These are phyloP conservation scores for Lepus americanus DNA, from an alignment of 2,113 vertebrate genomes.

Conservation along the genomic window DNA sequence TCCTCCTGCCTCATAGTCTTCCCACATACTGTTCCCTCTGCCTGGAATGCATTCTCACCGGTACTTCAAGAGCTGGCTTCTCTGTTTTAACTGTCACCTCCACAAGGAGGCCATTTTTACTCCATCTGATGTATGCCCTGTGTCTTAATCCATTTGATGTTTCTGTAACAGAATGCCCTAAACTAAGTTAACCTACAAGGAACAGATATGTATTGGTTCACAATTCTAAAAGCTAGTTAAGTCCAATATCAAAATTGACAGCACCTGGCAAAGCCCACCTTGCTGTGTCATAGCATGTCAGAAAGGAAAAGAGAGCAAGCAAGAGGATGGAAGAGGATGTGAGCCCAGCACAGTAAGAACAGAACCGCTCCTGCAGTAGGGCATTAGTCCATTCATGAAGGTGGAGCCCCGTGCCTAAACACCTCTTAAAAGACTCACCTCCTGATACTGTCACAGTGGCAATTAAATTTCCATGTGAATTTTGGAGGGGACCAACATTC, in stretches of 20 bases:
- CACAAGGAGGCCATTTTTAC: background rate
- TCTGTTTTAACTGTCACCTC: background rate
- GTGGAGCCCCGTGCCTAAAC: background rate
- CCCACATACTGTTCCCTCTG: fast-evolving
- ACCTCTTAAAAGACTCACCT: too few species aligned
- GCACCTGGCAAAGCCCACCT: background rate
- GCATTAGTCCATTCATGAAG: background rate
- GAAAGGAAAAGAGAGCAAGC: background rate
- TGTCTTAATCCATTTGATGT: background rate
- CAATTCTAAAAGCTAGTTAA: background rate
- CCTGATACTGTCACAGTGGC: background rate
- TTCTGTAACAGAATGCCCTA: background rate
- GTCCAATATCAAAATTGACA: background rate
- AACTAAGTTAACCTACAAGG: background rate
- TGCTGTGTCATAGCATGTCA: background rate
- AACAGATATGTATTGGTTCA: background rate
- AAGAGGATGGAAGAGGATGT: background rate
- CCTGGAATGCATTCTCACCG: background rate
- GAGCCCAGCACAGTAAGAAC: background rate
- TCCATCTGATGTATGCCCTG: fast-evolving
- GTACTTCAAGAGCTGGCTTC: background rate
- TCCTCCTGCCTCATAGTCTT: background rate
- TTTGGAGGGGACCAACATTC: background rate
- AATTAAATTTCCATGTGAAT: background rate
- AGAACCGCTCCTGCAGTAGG: background rate